These are phyloP conservation scores for Lagopus leucura DNA, from an alignment of 2,113 vertebrate genomes.

Conservation along the genomic window DNA sequence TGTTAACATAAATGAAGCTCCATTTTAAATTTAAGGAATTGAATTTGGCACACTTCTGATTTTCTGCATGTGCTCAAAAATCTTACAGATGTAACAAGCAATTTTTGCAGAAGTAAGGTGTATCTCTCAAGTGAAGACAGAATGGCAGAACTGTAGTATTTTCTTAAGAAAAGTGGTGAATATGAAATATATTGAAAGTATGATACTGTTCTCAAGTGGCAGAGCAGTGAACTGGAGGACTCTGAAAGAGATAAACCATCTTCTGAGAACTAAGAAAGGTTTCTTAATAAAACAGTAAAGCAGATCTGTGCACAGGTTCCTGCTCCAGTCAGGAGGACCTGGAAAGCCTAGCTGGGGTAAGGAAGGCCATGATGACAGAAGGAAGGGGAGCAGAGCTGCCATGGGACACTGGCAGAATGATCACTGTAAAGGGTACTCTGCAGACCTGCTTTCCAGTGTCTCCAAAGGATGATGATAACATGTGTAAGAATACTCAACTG, in stretches of 20 bases:
- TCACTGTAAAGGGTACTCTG: background rate
- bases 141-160: background rate
- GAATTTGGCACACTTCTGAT: background rate
- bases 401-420: rapidly evolving
- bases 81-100: background rate
- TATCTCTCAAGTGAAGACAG: background rate
- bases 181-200: background rate
- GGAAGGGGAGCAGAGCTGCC: rapidly evolving
- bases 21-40: background rate
- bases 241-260: background rate
- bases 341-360: background rate
- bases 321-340: background rate
- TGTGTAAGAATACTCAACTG: background rate
- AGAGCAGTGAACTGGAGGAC: background rate
- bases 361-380: background rate
- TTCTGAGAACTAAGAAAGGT: background rate
- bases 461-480: background rate
- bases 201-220: background rate
- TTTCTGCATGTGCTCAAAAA: background rate
- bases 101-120: background rate
- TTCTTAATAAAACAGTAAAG: background rate
- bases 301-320: background rate
- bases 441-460: background rate
- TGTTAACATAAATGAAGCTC: background rate
- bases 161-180: background rate